A percentile compares a stretch with the other conserved stretches of the same genome.
Conservation (phyloP, 2,797 vertebrate species). For the Hypotaenidia okinawae region DNA sequence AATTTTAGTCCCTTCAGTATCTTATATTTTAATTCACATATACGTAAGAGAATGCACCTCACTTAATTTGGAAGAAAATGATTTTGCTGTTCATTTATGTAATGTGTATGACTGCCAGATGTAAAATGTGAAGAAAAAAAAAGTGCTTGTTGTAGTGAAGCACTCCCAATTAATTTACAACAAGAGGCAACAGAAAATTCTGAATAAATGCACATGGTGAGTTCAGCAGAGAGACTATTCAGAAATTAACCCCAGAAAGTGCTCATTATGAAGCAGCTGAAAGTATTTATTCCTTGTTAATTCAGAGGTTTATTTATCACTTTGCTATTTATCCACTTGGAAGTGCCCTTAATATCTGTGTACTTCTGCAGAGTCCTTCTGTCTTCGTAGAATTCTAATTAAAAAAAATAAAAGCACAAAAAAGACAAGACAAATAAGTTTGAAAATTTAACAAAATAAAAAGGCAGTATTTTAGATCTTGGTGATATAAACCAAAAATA, state of each 20-base stretch:
- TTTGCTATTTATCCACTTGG: neutral
- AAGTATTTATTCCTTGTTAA: neutral
- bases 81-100: too few relatives aligned
- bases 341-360: neutral
- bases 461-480: conserved; percentile 24
- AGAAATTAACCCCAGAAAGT: neutral
- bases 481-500: conserved; percentile 22
- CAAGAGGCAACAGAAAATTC: too few relatives aligned
- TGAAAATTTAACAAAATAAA: conserved; percentile 42
- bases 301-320: neutral
- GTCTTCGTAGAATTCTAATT: conserved; percentile 8
- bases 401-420: neutral
- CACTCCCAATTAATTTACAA: too few relatives aligned
- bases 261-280: neutral
- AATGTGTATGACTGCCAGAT: too few relatives aligned
- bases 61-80: too few relatives aligned
- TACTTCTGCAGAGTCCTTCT: neutral
- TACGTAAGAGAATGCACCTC: too few relatives aligned
- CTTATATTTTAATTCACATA: too few relatives aligned
- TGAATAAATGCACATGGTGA: too few relatives aligned
- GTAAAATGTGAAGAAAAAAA: too few relatives aligned
- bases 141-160: too few relatives aligned
- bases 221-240: too few relatives aligned
- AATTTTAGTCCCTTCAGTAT: too few relatives aligned
- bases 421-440: conserved; percentile 9